A percentile compares a stretch with the other conserved stretches of the same genome.
Conservation (phyloP, 1,140 invertebrate genomes). For the Drosophila setifemur region DNA sequence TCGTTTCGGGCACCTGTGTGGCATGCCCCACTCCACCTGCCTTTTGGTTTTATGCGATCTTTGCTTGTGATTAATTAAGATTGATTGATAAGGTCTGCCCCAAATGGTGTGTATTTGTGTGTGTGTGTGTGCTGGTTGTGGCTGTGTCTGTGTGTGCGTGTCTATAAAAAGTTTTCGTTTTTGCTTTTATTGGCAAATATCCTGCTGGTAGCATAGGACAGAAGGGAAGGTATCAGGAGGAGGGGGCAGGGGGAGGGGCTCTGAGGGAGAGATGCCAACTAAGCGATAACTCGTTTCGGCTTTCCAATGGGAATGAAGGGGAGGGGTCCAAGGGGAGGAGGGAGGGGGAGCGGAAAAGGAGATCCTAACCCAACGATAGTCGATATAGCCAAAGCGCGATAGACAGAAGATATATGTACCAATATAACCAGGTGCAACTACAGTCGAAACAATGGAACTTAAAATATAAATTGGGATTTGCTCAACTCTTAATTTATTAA, state of each 20-base stretch:
- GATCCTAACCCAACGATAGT: constrained; percentile 60
- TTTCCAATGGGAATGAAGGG: constrained; percentile 35
- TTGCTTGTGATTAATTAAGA: constrained; percentile 80
- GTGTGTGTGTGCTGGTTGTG: constrained; percentile 13
- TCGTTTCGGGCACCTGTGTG: constrained; percentile 54
- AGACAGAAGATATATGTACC: constrained; percentile 39
- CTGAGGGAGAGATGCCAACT: constrained; percentile 56
- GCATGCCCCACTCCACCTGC: constrained; percentile 27
- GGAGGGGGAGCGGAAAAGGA: constrained; percentile 4
- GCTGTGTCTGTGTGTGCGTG: constrained; percentile 45
- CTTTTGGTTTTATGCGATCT: constrained; percentile 68
- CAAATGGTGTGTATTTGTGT: constrained; percentile 32
- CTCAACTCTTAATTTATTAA: too few relatives aligned
- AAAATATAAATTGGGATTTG: too few relatives aligned
- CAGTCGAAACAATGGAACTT: not conserved
- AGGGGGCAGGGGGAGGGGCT: not conserved
- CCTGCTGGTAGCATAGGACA: constrained; percentile 63
- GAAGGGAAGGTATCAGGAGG: not conserved
- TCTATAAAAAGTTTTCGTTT: constrained; percentile 73
- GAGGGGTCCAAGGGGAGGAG: not conserved
- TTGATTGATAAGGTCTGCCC: constrained; percentile 74
- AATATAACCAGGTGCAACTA: not conserved
- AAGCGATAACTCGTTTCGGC: constrained; percentile 68
- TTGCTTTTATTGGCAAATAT: constrained; percentile 80
- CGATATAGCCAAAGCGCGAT: constrained; percentile 34